Conservation (phyloP, 2,797 vertebrate genomes). For the Acanthopagrus latus region DNA sequence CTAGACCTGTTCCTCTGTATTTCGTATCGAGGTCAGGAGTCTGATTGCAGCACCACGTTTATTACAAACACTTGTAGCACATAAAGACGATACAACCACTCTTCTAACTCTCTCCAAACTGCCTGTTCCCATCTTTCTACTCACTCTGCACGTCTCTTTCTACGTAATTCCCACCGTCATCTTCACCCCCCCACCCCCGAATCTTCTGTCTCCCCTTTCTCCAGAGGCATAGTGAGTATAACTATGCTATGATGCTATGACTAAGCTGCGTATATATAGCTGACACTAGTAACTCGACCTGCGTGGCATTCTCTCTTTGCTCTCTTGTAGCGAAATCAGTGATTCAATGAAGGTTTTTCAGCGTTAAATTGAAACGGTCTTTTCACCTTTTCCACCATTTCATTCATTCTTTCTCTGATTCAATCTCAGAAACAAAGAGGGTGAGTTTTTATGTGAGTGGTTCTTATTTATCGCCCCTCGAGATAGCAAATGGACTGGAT, state of each 20-base stretch:
- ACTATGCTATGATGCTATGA: constrained; percentile 45
- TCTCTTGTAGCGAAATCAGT: constrained; percentile 37
- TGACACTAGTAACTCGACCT: constrained; percentile 51
- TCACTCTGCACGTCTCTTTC: neutral
- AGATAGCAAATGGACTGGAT: neutral
- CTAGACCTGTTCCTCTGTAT: neutral
- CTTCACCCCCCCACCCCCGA: neutral
- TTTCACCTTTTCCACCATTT: neutral
- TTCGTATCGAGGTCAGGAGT: neutral
- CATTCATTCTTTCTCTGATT: neutral
- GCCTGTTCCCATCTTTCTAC: constrained; percentile 10
- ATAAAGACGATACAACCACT: too few species aligned
- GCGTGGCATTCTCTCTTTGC: constrained; percentile 49
- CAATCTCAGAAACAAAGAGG: neutral
- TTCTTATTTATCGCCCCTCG: neutral
- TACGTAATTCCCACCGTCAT: constrained; percentile 5
- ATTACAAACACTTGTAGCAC: neutral
- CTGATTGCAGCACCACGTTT: neutral
- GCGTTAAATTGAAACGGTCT: constrained; percentile 30
- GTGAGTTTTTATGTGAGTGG: neutral
- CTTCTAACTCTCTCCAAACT: neutral
- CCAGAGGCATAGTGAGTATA: constrained; percentile 49
- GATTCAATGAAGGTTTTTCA: constrained; percentile 30
- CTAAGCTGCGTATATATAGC: constrained; percentile 65
- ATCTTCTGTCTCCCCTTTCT: constrained; percentile 25